phyloP scores from a whole-genome alignment of 2,797 vertebrate genomes.

The Hyperoplus immaculatus region DNA sequence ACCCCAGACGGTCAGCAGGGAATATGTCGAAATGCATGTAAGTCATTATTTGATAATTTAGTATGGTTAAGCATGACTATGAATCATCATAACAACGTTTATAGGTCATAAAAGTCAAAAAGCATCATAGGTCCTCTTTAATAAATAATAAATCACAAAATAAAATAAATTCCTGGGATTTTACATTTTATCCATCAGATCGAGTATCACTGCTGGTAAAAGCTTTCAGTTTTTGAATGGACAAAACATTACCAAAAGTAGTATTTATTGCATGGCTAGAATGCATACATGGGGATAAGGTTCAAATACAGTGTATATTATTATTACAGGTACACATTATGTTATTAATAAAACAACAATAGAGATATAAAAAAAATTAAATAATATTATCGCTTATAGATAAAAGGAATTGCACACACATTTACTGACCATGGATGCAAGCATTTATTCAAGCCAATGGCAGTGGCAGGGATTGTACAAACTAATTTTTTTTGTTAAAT shows the following conservation, averaged over 20 bases:
- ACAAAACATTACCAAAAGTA: neutral
- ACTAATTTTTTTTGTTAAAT: constrained; percentile 36
- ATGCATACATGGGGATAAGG: neutral
- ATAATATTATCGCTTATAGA: neutral
- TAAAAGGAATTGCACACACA: constrained; percentile 1
- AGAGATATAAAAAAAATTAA: neutral
- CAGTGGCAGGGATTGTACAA: constrained; percentile 66
- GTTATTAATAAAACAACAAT: neutral
- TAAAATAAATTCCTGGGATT: too few relatives aligned
- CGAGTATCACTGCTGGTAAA: neutral
- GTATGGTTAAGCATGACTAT: too few relatives aligned
- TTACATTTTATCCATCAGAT: neutral
- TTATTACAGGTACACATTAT: neutral
- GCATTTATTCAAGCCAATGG: constrained; percentile 79
- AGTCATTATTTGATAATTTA: too few relatives aligned
- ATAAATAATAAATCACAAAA: too few relatives aligned
- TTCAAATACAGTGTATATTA: neutral
- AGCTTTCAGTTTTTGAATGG: neutral
- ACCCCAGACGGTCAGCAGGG: too few relatives aligned
- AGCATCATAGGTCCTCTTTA: too few relatives aligned
- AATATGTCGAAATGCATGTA: too few relatives aligned
- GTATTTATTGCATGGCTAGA: neutral
- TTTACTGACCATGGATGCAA: constrained; percentile 43
- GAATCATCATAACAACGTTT: too few relatives aligned
- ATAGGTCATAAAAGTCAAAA: too few relatives aligned